A percentile compares a stretch with the other conserved stretches of the same genome.
Conservation (phyloP, 2,888 invertebrate genomes). For the Drosophila bunnanda region DNA sequence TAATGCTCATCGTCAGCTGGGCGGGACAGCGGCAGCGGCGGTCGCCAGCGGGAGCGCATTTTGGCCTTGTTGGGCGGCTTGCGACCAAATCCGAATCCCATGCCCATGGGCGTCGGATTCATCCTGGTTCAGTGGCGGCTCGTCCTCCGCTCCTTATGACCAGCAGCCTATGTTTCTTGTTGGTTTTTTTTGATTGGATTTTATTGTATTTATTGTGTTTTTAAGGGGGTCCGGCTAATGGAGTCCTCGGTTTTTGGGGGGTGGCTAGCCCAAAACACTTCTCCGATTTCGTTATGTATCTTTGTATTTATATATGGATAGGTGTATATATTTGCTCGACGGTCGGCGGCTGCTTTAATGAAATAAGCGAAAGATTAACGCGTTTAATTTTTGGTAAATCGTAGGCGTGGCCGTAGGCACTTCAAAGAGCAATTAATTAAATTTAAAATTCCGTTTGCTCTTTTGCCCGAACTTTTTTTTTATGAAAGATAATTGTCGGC, state of each 20-base stretch:
- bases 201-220: neutral
- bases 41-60: conserved; percentile 62
- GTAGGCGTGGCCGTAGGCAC: conserved; percentile 18
- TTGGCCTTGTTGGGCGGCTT: conserved; percentile 67
- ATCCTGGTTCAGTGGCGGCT: conserved; percentile 61
- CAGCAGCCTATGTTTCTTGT: conserved; percentile 1
- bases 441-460: conserved; percentile 39
- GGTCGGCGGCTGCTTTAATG: conserved; percentile 30
- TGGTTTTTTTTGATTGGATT: neutral
- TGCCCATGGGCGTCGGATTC: conserved; percentile 83
- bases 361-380: conserved; percentile 46
- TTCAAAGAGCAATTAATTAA: conserved; percentile 44
- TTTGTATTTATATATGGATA: conserved; percentile 6
- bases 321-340: neutral
- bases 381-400: conserved; percentile 17
- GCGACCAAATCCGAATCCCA: conserved; percentile 82
- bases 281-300: conserved; percentile 7
- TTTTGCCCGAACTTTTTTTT: conserved; percentile 29
- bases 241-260: neutral
- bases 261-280: neutral
- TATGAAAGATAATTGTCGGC: conserved; percentile 44
- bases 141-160: conserved; percentile 6
- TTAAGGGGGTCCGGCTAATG: neutral
- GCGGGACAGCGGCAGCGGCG: conserved; percentile 25
- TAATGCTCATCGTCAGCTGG: neutral